Conservation (phyloP, 2,113 vertebrate species). For the Chlorodrepanis virens region DNA sequence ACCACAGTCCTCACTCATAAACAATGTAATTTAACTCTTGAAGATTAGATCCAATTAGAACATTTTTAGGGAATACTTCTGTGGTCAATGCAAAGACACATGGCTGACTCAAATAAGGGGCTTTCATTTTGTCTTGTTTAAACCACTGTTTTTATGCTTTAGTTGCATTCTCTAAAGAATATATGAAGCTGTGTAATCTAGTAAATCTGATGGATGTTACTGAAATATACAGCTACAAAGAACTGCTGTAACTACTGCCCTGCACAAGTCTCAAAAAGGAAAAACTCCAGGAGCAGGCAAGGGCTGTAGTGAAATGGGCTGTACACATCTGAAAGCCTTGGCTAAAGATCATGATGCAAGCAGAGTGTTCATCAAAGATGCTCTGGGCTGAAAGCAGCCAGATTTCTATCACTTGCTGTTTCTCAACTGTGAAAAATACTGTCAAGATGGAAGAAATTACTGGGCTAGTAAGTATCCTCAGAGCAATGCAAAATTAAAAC, state of each 20-base stretch:
- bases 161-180: background rate
- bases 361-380: background rate
- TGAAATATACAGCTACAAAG: background rate
- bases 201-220: background rate
- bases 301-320: background rate
- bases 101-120: background rate
- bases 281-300: background rate
- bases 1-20: background rate
- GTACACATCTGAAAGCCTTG: rapidly evolving
- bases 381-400: background rate
- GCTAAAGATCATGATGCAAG: background rate
- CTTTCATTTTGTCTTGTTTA: background rate
- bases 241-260: background rate
- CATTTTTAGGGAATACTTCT: background rate
- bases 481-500: background rate
- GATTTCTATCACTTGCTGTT: background rate
- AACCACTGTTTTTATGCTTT: background rate
- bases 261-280: background rate
- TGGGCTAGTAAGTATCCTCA: background rate
- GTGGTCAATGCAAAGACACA: background rate
- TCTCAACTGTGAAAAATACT: background rate
- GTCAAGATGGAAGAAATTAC: background rate
- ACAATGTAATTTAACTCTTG: background rate
- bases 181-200: background rate
- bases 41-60: background rate